A percentile compares a stretch with the other conserved stretches of the same genome.
Conservation (phyloP, 2,113 vertebrate genomes). For the Podarcis raffonei region DNA sequence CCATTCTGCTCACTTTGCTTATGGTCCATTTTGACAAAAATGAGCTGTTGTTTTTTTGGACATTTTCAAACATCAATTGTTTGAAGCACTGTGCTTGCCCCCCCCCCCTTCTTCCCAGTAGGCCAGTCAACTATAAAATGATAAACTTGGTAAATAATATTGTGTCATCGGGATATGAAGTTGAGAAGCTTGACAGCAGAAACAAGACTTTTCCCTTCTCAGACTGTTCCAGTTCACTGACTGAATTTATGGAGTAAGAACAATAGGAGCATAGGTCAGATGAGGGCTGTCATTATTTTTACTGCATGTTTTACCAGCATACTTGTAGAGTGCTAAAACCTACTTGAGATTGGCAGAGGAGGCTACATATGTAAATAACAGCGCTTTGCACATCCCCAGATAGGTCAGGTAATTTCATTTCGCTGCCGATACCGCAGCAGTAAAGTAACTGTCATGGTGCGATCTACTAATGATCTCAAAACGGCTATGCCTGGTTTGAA, state of each 20-base stretch:
- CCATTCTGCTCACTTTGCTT: not conserved
- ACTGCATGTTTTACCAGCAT: constrained; percentile 24
- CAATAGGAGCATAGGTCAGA: constrained; percentile 48
- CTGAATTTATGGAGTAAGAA: constrained; percentile 43
- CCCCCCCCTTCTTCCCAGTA: not conserved
- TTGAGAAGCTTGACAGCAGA: constrained; percentile 67
- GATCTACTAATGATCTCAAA: constrained; percentile 27
- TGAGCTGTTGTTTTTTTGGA: constrained; percentile 32
- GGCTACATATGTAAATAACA: not conserved
- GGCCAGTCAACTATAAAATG: constrained; percentile 44
- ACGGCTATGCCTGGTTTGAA: not conserved
- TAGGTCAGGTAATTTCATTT: constrained; percentile 14
- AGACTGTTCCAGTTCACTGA: constrained; percentile 62
- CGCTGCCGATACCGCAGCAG: constrained; percentile 24
- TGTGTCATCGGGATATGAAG: constrained; percentile 34
- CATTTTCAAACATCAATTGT: constrained; percentile 31
- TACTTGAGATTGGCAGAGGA: not conserved
- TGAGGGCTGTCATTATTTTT: constrained; percentile 50
- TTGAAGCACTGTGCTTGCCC: constrained; percentile 10
- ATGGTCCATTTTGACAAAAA: not conserved
- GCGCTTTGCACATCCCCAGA: not conserved
- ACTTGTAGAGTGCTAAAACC: not conserved
- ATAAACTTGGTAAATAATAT: constrained; percentile 63
- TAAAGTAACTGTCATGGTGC: constrained; percentile 45
- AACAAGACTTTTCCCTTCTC: constrained; percentile 51